Evolutionary conservation across 64 coral and sea anemone genomes (phyloP).

Genomic region (Montipora capricornis): DNA sequence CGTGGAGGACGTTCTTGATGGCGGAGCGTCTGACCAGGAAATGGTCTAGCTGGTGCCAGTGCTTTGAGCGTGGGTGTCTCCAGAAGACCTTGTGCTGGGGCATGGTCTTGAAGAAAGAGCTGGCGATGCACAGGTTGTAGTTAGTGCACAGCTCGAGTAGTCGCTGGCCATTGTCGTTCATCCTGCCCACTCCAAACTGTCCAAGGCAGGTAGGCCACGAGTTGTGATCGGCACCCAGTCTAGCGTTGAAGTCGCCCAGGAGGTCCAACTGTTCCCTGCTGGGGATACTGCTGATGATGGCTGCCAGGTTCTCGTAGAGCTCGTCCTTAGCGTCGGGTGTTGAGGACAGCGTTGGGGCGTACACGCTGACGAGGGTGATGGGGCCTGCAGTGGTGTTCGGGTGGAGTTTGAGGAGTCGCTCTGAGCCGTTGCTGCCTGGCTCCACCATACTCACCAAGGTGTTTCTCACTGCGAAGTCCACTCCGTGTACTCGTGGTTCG

Average conservation of each 20-base stretch:
- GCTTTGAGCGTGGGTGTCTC: not conserved
- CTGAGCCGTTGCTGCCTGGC: not conserved
- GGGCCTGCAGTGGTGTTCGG: conserved; percentile 55
- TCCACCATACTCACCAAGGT: too few species aligned
- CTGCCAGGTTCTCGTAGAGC: conserved; percentile 37
- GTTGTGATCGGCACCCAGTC: conserved; percentile 48
- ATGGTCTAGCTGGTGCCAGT: conserved; percentile 9
- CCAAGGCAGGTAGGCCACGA: conserved; percentile 54
- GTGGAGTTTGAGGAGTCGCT: conserved; percentile 20
- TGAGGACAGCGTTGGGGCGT: conserved; percentile 30
- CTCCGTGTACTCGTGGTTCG: too few species aligned
- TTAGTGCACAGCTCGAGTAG: conserved; percentile 15
- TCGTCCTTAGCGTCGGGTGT: conserved; percentile 41
- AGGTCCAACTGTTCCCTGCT: conserved; percentile 43
- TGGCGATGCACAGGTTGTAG: conserved; percentile 20
- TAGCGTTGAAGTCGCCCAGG: conserved; percentile 60
- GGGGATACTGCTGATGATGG: conserved; percentile 17
- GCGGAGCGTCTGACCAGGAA: conserved; percentile 31
- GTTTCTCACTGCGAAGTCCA: too few species aligned
- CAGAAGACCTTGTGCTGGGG: conserved; percentile 45
- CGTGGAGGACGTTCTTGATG: conserved; percentile 28
- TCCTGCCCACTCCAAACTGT: conserved; percentile 24
- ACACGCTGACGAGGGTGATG: conserved; percentile 9
- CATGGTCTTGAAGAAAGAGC: conserved; percentile 37
- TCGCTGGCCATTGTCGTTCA: conserved; percentile 48